Evolutionary conservation across 2,888 invertebrate genomes (phyloP), one percentile per base, ranked within the genome.

Genomic region (Dryobotodes eremita): DNA sequence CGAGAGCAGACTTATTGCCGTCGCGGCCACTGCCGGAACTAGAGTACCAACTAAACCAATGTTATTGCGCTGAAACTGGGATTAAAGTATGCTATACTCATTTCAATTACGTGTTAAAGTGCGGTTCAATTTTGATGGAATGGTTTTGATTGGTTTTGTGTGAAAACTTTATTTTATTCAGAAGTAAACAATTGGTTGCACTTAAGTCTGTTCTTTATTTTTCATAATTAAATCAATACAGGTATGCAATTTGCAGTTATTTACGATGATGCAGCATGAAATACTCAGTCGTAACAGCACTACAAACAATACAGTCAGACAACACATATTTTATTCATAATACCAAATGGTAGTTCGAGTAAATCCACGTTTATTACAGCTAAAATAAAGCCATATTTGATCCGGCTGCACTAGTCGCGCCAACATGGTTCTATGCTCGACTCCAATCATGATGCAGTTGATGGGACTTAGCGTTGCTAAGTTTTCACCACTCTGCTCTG

Each of bases 391-490:
- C 74, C 81, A 77, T 74, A 84, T 87, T 84, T 82, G 80, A 88
- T 88, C 83, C 83, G 77, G 77, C 80, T 88, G 86, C 70, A 82
- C 53, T 71, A 75, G 77, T 74, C 64, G 48, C 66, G 59, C 66
- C 83, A 85, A 83, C 85, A 86, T 74, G 69, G 83, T 87, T 48
- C 88, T 88, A 88, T 88, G 88, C 85, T 80, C 87, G 81, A 90
- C 90, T 92, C 88, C 92, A 94, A 93, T 93, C 92, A 91, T 85
- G 86, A 82, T 84, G 83, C 91, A 92, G 92, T 92, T 92, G 92
- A 93, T 93, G 90, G 92, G 93, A 94, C 95, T 96, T 96, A 95
- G 95, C 96, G 92, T 95, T 96, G 92, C 93, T 96, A 96, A 94
- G 96, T 94, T 95, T 96, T 96, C 96, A 92, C 92, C 91, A 93